Percentiles rank a stretch among this genome's conserved stretches.
These are phyloP conservation scores for Wiebesia pumilae DNA, from an alignment of 1,140 invertebrate genomes.

Conservation along the genomic window DNA sequence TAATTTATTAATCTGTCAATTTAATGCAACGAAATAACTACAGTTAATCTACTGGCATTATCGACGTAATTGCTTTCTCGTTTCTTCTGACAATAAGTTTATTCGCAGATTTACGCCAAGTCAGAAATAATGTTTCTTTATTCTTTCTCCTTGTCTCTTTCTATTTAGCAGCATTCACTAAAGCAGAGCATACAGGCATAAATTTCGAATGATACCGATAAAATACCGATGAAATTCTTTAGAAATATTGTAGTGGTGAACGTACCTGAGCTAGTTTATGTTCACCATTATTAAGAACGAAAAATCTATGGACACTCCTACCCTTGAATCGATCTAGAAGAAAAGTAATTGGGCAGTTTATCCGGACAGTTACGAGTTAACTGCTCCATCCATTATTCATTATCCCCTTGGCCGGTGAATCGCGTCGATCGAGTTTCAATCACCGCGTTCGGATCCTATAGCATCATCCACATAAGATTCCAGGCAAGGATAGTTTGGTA, in stretches of 20 bases:
- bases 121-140: too few species aligned
- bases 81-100: too few species aligned
- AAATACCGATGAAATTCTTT: background rate
- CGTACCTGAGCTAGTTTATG: background rate
- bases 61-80: too few species aligned
- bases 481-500: background rate
- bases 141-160: background rate
- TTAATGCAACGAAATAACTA: too few species aligned
- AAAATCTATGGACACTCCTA: background rate
- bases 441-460: constrained; percentile 3
- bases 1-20: background rate
- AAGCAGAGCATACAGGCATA: background rate
- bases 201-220: constrained; percentile 25
- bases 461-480: background rate
- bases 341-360: constrained; percentile 58
- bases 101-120: too few species aligned
- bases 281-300: background rate
- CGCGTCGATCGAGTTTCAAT: constrained; percentile 53
- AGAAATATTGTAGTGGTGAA: background rate
- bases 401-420: constrained; percentile 46
- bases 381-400: constrained; percentile 57
- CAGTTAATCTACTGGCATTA: too few species aligned
- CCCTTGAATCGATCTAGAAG: constrained; percentile 42
- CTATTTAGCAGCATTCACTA: background rate
- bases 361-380: constrained; percentile 57